Evolutionary conservation across 2,797 vertebrate genomes (phyloP), one percentile per base, ranked within the genome.

Genomic region (Sardinella longiceps): DNA sequence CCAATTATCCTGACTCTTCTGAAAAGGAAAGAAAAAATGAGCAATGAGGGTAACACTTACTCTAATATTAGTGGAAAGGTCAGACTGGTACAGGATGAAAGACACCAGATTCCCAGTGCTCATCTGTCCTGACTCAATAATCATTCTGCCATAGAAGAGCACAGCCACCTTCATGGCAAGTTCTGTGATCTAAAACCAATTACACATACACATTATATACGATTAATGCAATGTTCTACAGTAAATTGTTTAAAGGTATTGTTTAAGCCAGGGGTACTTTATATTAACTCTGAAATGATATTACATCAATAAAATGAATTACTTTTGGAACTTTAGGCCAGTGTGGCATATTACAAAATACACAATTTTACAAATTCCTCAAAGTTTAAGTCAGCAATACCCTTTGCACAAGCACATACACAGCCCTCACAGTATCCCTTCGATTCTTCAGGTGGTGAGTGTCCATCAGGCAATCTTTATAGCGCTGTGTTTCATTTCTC

Each of bases 61-160:
- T 3, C 89, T 84, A 39, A 97, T 93, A 0, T 90, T 63, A 0
- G 0, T 0, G 2, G 93, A 92, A 0, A 96, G 89, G 1, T 95
- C 0, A 37, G 87, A 90, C 56, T 97, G 96, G 85, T 96, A 98
- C 1, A 98, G 87, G n/a, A 98, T 91, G 86, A 98, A 97, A 85
- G 97, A 96, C 7, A 98, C 89, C 5, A 98, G 90, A 82, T 90
- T 89, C 0, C 97, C 96, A 0, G 89, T 88, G 0, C 91, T 97
- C 92, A 98, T 93, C 82, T 95, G 90, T 5, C 96, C 95, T 0
- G 63, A 88, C 0, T 58, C 89, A 28, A 97, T 95, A 87, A 97
- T 95, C 82, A 87, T 89, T 39, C 95, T 90, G 0, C 96, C 96
- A 0, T 92, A 95, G 86, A 88, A 95, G 80, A 98, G 87, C 89